These are phyloP conservation scores for Anastrepha ludens DNA, from an alignment of 1,140 invertebrate genomes.

Conservation along the genomic window DNA sequence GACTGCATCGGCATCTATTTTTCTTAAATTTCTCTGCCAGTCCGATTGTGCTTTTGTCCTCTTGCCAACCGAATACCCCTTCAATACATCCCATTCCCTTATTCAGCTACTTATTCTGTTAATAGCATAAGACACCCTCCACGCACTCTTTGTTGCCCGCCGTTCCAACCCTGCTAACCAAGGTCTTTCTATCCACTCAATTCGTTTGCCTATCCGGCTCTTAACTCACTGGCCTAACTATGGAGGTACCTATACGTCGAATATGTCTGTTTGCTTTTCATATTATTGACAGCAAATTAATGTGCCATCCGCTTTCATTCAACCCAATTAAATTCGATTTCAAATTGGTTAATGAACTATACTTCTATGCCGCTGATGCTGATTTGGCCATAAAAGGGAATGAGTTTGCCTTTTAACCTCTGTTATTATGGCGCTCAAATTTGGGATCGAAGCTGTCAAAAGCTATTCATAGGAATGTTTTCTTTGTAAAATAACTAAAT, in stretches of 20 bases:
- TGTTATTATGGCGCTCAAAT: not conserved
- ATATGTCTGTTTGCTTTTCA: constrained; percentile 1
- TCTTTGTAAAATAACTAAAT: not conserved
- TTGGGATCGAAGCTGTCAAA: not conserved
- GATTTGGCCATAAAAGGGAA: not conserved
- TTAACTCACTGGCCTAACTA: not conserved
- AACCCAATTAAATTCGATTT: constrained; percentile 44
- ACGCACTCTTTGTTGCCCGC: not conserved
- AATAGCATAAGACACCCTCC: not conserved
- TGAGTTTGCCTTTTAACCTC: constrained; percentile 1
- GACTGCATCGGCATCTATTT: not conserved
- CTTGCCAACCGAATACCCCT: not conserved
- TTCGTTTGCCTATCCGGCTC: not conserved
- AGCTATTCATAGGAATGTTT: not conserved
- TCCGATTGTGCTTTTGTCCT: not conserved
- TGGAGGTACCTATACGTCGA: not conserved
- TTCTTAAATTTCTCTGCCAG: not conserved
- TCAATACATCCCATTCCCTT: not conserved
- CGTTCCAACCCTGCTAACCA: not conserved
- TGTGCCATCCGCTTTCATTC: constrained; percentile 49
- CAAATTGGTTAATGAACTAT: constrained; percentile 29
- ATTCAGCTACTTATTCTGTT: too few relatives aligned
- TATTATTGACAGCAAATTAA: constrained; percentile 50
- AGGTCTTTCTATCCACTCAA: constrained; percentile 9
- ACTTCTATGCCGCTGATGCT: not conserved